These are phyloP conservation scores for Bufotes viridis DNA, from an alignment of 2,797 vertebrate genomes.

Conservation along the genomic window DNA sequence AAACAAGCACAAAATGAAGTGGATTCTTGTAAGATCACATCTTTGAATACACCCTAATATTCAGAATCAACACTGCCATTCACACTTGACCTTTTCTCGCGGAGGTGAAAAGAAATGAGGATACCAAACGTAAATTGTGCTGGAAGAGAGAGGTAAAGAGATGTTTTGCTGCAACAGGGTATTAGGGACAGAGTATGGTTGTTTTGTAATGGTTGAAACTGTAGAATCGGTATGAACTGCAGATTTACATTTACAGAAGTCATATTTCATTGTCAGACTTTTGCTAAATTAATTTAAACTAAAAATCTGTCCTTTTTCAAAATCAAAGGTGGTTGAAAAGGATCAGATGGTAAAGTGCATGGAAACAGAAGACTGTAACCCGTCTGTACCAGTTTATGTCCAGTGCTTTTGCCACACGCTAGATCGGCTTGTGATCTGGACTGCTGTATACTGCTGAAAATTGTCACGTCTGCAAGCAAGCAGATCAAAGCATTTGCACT, in stretches of 20 bases:
- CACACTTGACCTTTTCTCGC: neutral
- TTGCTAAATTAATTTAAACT: neutral
- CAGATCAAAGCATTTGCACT: slow-evolving; percentile 3
- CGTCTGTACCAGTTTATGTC: slow-evolving; percentile 19
- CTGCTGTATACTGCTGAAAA: slow-evolving; percentile 19
- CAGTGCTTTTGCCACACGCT: slow-evolving; percentile 5
- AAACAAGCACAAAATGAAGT: neutral
- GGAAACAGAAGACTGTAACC: slow-evolving; percentile 27
- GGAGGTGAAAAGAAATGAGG: neutral
- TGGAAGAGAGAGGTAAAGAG: neutral
- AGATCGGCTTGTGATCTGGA: slow-evolving; percentile 18
- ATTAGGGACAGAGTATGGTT: neutral
- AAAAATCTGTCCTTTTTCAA: slow-evolving; percentile 28
- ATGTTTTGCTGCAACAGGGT: neutral
- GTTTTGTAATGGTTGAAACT: neutral
- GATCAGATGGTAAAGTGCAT: slow-evolving; percentile 55
- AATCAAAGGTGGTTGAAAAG: slow-evolving; percentile 14
- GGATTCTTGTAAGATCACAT: neutral
- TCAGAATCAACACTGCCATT: neutral
- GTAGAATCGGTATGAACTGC: slow-evolving; percentile 2
- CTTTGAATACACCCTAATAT: neutral
- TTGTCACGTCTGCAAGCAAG: slow-evolving; percentile 23
- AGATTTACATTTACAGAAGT: neutral
- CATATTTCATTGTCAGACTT: neutral
- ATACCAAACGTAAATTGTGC: neutral